A percentile compares a stretch with the other conserved stretches of the same genome.
Evolutionary conservation across 2,797 vertebrate genomes (phyloP).

Genomic region (Rhadinocentrus ornatus): DNA sequence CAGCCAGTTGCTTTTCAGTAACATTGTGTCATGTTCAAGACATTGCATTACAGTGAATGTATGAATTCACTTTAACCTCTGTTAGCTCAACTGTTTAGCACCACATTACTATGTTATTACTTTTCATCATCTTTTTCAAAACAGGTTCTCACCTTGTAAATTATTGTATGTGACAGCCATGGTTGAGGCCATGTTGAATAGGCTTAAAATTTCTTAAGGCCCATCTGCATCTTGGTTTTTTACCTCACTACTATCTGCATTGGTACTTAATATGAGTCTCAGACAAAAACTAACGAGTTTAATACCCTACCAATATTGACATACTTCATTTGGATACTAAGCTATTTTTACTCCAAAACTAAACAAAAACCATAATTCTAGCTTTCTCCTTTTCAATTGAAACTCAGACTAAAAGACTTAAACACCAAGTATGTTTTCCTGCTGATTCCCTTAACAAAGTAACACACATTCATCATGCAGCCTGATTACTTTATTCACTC

Average conservation of each 20-base stretch:
- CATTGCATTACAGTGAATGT: too few relatives aligned
- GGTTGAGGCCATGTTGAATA: too few relatives aligned
- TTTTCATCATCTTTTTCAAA: too few relatives aligned
- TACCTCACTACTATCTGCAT: background rate
- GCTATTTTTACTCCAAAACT: background rate
- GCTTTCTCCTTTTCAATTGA: constrained; percentile 3
- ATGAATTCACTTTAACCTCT: too few relatives aligned
- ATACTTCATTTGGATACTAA: background rate
- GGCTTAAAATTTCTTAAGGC: background rate
- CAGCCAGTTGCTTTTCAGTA: too few relatives aligned
- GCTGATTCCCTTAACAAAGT: constrained; percentile 18
- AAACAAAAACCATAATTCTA: too few relatives aligned
- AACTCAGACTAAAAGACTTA: constrained; percentile 11
- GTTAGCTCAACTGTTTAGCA: too few relatives aligned
- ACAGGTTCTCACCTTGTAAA: too few relatives aligned
- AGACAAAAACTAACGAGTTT: background rate
- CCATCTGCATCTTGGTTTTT: background rate
- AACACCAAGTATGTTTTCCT: constrained; percentile 12
- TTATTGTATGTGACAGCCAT: too few relatives aligned
- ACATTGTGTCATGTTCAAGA: too few relatives aligned
- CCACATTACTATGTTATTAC: too few relatives aligned
- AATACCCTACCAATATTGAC: too few relatives aligned
- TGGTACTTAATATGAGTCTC: background rate
- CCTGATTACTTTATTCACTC: constrained; percentile 37
- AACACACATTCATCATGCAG: constrained; percentile 32